Evolutionary conservation across 2,888 invertebrate genomes (phyloP).

Genomic region (Euplexia lucipara): DNA sequence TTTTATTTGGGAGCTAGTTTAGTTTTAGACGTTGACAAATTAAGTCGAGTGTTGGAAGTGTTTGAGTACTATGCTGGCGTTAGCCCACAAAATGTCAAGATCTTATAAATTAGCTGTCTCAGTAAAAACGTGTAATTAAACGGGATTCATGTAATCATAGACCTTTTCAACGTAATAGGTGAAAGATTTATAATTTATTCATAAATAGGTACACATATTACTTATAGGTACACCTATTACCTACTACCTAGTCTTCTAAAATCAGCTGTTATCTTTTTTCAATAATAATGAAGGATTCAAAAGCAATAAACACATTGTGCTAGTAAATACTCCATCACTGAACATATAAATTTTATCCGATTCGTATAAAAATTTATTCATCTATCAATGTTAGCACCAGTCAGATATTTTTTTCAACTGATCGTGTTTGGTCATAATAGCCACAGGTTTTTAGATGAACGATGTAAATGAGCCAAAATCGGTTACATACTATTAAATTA

Average conservation of each 20-base stretch:
- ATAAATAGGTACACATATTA: no score
- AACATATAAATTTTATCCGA: background rate
- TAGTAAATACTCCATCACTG: background rate
- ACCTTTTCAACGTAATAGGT: background rate
- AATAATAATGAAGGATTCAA: background rate
- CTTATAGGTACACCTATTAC: background rate
- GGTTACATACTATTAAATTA: conserved; percentile 2
- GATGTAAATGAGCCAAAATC: conserved; percentile 5
- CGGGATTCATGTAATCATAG: background rate
- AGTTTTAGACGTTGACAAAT: conserved; percentile 49
- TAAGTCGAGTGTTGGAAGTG: conserved; percentile 10
- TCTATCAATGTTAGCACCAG: background rate
- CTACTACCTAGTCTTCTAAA: background rate
- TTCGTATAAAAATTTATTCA: conserved; percentile 21
- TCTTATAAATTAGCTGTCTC: background rate
- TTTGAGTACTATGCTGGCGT: background rate
- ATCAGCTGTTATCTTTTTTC: background rate
- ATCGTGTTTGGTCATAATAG: conserved; percentile 12
- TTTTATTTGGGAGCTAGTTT: conserved; percentile 6
- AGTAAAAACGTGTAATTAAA: conserved; percentile 1
- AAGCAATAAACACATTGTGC: background rate
- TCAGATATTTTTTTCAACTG: conserved; percentile 18
- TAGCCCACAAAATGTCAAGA: background rate
- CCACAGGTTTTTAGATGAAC: conserved; percentile 16
- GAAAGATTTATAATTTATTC: background rate